These are phyloP conservation scores for Amphipyra tragopoginis DNA, from an alignment of 2,888 invertebrate species.

Conservation along the genomic window DNA sequence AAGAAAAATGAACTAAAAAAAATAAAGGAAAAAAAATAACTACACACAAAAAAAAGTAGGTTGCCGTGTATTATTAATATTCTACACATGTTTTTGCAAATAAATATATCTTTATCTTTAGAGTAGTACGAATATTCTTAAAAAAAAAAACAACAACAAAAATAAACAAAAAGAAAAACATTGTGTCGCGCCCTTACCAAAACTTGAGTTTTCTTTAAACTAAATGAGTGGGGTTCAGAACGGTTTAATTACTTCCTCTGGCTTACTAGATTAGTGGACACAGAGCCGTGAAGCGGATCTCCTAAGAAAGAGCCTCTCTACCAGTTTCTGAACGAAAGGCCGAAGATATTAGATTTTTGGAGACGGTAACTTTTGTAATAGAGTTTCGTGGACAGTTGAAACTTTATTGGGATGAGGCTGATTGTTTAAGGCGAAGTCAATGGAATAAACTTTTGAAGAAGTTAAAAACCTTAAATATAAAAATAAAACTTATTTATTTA, in stretches of 20 bases:
- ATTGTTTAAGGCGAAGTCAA: background rate
- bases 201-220: conserved; percentile 55
- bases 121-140: too few relatives aligned
- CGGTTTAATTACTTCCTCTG: conserved; percentile 62
- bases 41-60: too few relatives aligned
- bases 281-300: conserved; percentile 28
- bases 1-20: too few relatives aligned
- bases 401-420: background rate
- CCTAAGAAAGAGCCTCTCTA: conserved; percentile 25
- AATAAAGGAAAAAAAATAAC: too few relatives aligned
- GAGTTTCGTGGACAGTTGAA: conserved; percentile 5
- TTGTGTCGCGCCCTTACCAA: conserved; percentile 32
- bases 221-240: conserved; percentile 52
- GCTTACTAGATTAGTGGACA: conserved; percentile 59
- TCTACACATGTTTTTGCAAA: too few relatives aligned
- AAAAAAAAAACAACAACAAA: too few relatives aligned
- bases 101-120: too few relatives aligned
- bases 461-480: too few relatives aligned
- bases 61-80: too few relatives aligned
- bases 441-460: background rate
- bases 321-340: conserved; percentile 26
- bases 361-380: conserved; percentile 31
- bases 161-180: conserved; percentile 7
- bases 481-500: too few relatives aligned
- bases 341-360: conserved; percentile 46